These are phyloP conservation scores for Xestoiulus laeticollis DNA, from an alignment of 2,888 invertebrate species.

Conservation along the genomic window DNA sequence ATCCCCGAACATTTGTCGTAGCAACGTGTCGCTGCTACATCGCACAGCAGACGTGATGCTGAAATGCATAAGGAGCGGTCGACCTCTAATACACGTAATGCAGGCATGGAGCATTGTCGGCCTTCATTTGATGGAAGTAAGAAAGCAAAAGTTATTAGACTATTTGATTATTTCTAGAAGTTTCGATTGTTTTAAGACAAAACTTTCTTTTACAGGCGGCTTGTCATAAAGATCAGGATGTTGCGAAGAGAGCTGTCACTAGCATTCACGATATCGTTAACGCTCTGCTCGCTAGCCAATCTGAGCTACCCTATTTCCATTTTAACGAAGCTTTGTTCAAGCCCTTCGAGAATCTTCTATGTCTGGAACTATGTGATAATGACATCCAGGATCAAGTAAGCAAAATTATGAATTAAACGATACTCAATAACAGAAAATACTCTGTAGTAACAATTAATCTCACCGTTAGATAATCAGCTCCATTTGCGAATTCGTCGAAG, in stretches of 20 bases:
- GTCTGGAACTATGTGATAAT: conserved; percentile 89
- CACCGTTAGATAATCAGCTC: conserved; percentile 85
- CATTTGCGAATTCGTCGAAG: conserved; percentile 95
- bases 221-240: conserved; percentile 86
- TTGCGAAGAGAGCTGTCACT: conserved; percentile 86
- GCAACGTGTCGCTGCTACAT: conserved; percentile 69
- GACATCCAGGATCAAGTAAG: conserved; percentile 84
- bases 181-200: conserved; percentile 39
- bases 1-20: conserved; percentile 42
- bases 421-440: neutral
- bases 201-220: conserved; percentile 73
- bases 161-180: neutral
- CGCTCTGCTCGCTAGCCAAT: conserved; percentile 83
- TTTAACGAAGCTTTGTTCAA: conserved; percentile 95
- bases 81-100: conserved; percentile 91
- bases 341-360: conserved; percentile 93
- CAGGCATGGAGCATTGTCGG: conserved; percentile 91
- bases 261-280: conserved; percentile 93
- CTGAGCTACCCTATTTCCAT: conserved; percentile 91
- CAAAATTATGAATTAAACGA: neutral
- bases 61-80: conserved; percentile 83
- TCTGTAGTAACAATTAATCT: neutral
- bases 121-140: conserved; percentile 91
- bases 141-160: neutral
- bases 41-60: conserved; percentile 88